phyloP scores from a whole-genome alignment of 2,888 invertebrate species.

The Lypha dubia region DNA sequence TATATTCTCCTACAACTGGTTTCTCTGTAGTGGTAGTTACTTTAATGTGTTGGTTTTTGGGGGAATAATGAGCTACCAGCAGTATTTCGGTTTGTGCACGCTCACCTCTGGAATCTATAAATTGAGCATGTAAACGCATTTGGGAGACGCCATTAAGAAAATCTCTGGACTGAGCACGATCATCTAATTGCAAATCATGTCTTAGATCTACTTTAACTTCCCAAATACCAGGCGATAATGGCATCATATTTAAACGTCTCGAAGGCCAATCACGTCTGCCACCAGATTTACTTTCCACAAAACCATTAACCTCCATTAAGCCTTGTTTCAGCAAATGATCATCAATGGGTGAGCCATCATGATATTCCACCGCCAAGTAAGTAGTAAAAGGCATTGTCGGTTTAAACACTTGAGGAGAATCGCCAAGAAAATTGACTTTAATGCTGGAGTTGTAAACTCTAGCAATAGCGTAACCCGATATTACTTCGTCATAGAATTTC shows the following conservation, averaged over 20 bases:
- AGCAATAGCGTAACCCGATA: slow-evolving; percentile 94
- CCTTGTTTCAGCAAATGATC: slow-evolving; percentile 86
- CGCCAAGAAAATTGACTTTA: slow-evolving; percentile 92
- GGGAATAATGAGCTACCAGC: slow-evolving; percentile 91
- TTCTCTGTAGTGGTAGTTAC: slow-evolving; percentile 91
- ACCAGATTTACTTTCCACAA: slow-evolving; percentile 86
- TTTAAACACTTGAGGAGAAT: slow-evolving; percentile 96
- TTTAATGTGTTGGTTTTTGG: slow-evolving; percentile 91
- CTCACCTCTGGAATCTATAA: slow-evolving; percentile 88
- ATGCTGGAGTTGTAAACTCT: slow-evolving; percentile 94
- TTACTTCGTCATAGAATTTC: slow-evolving; percentile 90
- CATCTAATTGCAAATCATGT: slow-evolving; percentile 85
- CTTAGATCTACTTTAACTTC: slow-evolving; percentile 91
- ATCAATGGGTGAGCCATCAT: slow-evolving; percentile 93
- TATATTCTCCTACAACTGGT: slow-evolving; percentile 95
- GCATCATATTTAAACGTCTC: slow-evolving; percentile 86
- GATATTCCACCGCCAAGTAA: slow-evolving; percentile 94
- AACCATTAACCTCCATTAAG: slow-evolving; percentile 87
- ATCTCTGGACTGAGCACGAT: slow-evolving; percentile 85
- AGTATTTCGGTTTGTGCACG: slow-evolving; percentile 88
- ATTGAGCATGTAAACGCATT: slow-evolving; percentile 88
- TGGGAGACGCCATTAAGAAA: slow-evolving; percentile 87
- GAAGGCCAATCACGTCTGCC: slow-evolving; percentile 87
- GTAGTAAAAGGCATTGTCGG: slow-evolving; percentile 95
- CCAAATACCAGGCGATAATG: slow-evolving; percentile 91